These are phyloP conservation scores for Caenorhabditis japonica DNA, from an alignment of 2,888 invertebrate species.

Conservation along the genomic window DNA sequence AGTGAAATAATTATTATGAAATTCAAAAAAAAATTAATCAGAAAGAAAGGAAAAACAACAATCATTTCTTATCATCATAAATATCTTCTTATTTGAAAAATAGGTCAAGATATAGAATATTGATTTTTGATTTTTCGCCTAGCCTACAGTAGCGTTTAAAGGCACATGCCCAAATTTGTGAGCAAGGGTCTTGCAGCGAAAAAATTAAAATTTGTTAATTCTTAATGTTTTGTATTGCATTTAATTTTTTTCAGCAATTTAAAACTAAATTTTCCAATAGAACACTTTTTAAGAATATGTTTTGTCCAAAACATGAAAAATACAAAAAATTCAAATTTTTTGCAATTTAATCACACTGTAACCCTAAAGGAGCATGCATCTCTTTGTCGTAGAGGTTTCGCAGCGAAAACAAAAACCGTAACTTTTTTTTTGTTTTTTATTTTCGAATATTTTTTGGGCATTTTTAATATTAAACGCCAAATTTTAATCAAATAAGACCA, in stretches of 20 bases:
- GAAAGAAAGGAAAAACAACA: not conserved
- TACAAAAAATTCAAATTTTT: too few species aligned
- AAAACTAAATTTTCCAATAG: not conserved
- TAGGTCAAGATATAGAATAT: conserved; percentile 18
- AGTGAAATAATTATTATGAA: too few species aligned
- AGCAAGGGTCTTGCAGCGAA: not conserved
- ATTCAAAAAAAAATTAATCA: not conserved
- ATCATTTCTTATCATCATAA: not conserved
- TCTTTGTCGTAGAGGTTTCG: not conserved
- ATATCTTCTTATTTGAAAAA: conserved; percentile 7
- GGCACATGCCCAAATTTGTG: not conserved
- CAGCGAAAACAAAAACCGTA: too few species aligned
- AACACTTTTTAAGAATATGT: too few species aligned
- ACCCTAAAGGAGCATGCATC: conserved; percentile 1
- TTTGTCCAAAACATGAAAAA: not conserved
- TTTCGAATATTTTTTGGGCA: too few species aligned
- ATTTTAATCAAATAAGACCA: too few species aligned
- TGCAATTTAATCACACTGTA: too few species aligned
- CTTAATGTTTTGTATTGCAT: too few species aligned
- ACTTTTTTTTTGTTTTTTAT: not conserved
- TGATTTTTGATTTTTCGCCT: too few species aligned
- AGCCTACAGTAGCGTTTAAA: not conserved
- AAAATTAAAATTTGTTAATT: not conserved
- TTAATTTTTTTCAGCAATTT: not conserved
- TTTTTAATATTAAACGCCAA: too few species aligned